phyloP scores from a whole-genome alignment of 2,888 invertebrate genomes.

The Drosophila demipolita region DNA sequence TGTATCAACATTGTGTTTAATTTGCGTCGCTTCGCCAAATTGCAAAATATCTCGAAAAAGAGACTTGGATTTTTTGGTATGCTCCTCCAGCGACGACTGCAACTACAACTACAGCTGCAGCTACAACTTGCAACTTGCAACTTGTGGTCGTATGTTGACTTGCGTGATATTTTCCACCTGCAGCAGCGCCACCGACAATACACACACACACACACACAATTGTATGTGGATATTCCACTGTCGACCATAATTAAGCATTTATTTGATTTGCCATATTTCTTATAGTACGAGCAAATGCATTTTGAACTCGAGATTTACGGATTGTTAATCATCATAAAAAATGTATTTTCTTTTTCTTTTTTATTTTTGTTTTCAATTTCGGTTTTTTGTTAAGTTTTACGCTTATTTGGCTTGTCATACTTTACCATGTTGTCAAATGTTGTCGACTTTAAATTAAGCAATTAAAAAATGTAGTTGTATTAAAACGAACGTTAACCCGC shows the following conservation, averaged over 20 bases:
- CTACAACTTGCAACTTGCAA: conserved; percentile 17
- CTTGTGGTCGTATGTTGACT: conserved; percentile 65
- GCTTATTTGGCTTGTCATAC: conserved; percentile 56
- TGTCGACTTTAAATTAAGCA: conserved; percentile 76
- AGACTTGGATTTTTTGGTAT: conserved; percentile 46
- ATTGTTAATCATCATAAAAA: conserved; percentile 73
- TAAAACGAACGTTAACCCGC: conserved; percentile 74
- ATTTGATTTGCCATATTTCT: conserved; percentile 81
- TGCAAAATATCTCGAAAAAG: conserved; percentile 65
- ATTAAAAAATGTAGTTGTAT: conserved; percentile 69
- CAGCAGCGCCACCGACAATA: conserved; percentile 68
- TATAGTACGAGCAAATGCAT: conserved; percentile 62
- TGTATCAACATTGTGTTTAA: conserved; percentile 75
- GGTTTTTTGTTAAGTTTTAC: conserved; percentile 26
- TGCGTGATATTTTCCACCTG: conserved; percentile 80
- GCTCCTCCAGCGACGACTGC: conserved; percentile 5
- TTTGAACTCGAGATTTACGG: conserved; percentile 57
- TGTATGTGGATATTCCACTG: conserved; percentile 36
- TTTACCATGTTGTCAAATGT: conserved; percentile 68
- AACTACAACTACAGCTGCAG: conserved; percentile 8
- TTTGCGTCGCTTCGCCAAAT: conserved; percentile 69
- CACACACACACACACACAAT: conserved; percentile 26
- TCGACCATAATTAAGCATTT: conserved; percentile 79
- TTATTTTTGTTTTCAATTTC: conserved; percentile 24
- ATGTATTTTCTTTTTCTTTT: conserved; percentile 42